phyloP scores from a whole-genome alignment of 2,113 vertebrate species.

The Coregonus clupeaformis region DNA sequence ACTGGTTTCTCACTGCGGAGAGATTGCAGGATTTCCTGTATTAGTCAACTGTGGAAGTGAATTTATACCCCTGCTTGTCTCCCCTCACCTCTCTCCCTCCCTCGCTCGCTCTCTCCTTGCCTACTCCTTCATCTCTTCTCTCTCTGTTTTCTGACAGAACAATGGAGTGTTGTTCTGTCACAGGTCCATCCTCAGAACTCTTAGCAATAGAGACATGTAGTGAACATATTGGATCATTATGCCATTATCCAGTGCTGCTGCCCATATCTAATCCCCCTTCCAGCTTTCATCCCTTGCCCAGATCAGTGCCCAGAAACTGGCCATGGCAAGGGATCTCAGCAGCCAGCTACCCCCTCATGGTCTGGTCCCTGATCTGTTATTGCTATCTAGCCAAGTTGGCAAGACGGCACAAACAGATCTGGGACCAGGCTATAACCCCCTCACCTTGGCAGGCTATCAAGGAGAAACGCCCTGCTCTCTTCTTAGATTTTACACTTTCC shows the following conservation, averaged over 20 bases:
- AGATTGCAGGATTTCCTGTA: slow-evolving; percentile 75
- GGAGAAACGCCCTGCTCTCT: not conserved
- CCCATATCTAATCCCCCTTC: not conserved
- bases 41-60: slow-evolving; percentile 72
- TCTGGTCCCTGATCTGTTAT: too few species aligned
- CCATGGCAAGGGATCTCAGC: not conserved
- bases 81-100: slow-evolving; percentile 27
- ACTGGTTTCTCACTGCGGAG: slow-evolving; percentile 54
- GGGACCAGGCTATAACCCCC: not conserved
- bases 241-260: not conserved
- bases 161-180: slow-evolving; percentile 57
- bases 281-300: not conserved
- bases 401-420: too few species aligned
- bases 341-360: slow-evolving; percentile 18
- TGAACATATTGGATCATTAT: slow-evolving; percentile 5
- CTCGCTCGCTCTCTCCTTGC: slow-evolving; percentile 37
- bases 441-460: not conserved
- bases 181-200: slow-evolving; percentile 1
- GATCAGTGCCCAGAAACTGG: not conserved
- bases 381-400: too few species aligned
- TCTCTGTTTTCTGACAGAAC: slow-evolving; percentile 36
- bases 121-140: slow-evolving; percentile 35
- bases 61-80: slow-evolving; percentile 64
- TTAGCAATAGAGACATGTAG: slow-evolving; percentile 6
- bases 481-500: not conserved